Base-by-base conservation (phyloP, 2,888 invertebrate genomes). In the Myopa tessellatipennis region DNA sequence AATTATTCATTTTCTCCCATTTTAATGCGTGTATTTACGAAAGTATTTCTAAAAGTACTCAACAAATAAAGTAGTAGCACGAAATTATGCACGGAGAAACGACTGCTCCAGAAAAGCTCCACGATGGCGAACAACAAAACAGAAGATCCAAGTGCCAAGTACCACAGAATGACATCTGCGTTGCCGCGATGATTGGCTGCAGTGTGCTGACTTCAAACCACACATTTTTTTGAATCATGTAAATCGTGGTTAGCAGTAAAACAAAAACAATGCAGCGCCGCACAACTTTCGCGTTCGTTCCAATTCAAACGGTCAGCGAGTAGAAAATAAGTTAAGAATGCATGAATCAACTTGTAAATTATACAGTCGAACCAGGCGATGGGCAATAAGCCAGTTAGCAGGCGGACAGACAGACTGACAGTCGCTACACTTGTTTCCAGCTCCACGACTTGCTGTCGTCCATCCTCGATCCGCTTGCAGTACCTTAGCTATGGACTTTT, bases 271-370 rank as follows among this genome's bases (percentile, higher is more conserved):
- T n/a, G 34, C 61, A 26, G 12, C 61, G 34, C 5, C 61, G 61
- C 65, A 38, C 16, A 65, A 65, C 34, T 65, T 38, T 65, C 10
- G 65, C 16, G 10, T 10, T 26, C 10, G 36, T 4, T 38, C 14
- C n/a, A 55, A 60, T 68, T 69, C 60, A 75, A 75, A 69, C 68
- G 60, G 75, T 60, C 75, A 68, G 58, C 55, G 45, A 58, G 58
- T 69, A 68, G 75, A 75, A 75, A 75, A 75, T 58, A 75, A 69
- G 34, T 75, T 45, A 60, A 45, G 58, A 40, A 68, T 60, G 75
- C 75, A 69, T 69, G 75, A 75, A 75, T 75, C 69, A 75, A 69
- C 45, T 74, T 36, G 34, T 36, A 75, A 69, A 18, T 50, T 55
- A n/a, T 55, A 34, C 70, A 70, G 70, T 52, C 40, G 16, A 60